Percentiles rank a stretch among this genome's conserved stretches.
phyloP scores from a whole-genome alignment of 2,113 vertebrate genomes.

The Poicephalus meyeri region DNA sequence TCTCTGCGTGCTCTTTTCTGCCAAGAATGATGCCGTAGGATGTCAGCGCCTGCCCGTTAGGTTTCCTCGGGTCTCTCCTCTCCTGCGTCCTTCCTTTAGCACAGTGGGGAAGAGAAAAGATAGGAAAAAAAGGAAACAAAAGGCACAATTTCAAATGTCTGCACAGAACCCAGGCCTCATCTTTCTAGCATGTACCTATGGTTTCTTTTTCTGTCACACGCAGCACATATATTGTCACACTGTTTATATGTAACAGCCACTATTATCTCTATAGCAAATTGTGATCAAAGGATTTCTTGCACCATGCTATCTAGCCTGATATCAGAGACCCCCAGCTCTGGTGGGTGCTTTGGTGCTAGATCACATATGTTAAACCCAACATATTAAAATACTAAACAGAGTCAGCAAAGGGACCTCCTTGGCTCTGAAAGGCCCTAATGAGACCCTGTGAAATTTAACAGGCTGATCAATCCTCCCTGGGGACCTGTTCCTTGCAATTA shows the following conservation, averaged over 20 bases:
- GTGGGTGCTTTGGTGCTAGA: background rate
- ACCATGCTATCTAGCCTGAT: background rate
- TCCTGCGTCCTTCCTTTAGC: constrained; percentile 40
- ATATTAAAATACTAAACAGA: background rate
- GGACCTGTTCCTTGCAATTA: accelerated
- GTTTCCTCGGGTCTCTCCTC: constrained; percentile 52
- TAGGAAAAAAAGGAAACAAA: background rate
- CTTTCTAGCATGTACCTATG: background rate
- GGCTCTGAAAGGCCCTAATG: background rate
- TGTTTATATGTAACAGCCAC: background rate
- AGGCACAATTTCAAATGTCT: background rate
- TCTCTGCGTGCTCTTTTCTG: constrained; percentile 15
- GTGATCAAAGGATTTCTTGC: background rate
- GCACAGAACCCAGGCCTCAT: background rate
- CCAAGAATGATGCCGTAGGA: constrained; percentile 49
- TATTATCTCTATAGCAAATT: background rate
- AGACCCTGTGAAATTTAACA: background rate
- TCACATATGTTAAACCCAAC: background rate
- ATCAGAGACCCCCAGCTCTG: background rate
- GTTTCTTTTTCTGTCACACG: background rate
- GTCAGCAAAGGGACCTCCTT: background rate
- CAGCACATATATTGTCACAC: background rate
- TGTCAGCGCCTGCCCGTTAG: constrained; percentile 26
- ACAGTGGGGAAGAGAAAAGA: background rate
- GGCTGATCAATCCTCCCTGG: background rate